Conservation (phyloP, 2,797 vertebrate genomes). For the Nannoperca australis region DNA sequence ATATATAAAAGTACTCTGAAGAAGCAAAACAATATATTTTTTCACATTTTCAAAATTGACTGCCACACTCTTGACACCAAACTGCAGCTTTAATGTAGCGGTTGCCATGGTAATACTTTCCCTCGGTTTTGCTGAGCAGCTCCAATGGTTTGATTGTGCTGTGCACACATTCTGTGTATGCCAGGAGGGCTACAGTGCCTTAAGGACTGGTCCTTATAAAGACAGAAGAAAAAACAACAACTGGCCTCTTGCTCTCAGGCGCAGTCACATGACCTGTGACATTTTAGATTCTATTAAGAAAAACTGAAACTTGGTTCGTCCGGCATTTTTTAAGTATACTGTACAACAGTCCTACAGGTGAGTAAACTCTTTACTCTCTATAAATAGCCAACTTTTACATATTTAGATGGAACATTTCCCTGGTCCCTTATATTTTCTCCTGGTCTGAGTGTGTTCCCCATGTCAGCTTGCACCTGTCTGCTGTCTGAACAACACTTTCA, state of each 20-base stretch:
- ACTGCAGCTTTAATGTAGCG: not conserved
- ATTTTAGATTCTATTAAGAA: no score
- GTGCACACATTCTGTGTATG: not conserved
- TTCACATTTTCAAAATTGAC: not conserved
- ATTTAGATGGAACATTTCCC: not conserved
- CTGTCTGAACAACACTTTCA: constrained; percentile 12
- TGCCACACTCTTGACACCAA: not conserved
- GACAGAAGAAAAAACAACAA: not conserved
- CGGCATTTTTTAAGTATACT: not conserved
- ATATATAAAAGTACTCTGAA: no score
- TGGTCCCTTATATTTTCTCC: not conserved
- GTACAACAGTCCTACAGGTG: not conserved
- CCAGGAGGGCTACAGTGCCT: no score
- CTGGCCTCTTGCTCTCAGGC: not conserved
- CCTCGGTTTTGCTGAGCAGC: not conserved
- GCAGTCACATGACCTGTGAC: no score
- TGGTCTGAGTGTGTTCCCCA: not conserved
- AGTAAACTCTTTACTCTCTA: not conserved
- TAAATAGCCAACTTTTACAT: no score
- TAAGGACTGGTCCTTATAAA: no score
- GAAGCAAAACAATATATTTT: no score
- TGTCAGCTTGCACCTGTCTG: constrained; percentile 1
- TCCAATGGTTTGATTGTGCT: not conserved
- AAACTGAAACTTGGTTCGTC: not conserved
- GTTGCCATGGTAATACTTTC: no score